A percentile compares a stretch with the other conserved stretches of the same genome.
Conservation (phyloP, 2,113 vertebrate genomes). For the Cyanistes caeruleus region DNA sequence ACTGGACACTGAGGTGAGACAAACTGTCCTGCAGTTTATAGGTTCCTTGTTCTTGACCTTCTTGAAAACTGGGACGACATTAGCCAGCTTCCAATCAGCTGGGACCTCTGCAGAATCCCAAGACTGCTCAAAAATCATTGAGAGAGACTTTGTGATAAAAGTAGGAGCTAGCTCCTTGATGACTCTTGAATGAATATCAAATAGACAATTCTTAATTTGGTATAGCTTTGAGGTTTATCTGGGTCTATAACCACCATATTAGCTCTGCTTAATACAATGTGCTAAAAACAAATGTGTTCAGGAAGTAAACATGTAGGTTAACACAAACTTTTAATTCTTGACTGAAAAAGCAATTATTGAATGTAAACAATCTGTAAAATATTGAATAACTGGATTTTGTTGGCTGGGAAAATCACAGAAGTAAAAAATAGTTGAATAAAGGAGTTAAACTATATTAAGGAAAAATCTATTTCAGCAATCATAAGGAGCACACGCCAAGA, state of each 20-base stretch:
- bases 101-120: not conserved
- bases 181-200: not conserved
- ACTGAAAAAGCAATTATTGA: not conserved
- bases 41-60: not conserved
- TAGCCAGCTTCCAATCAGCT: not conserved
- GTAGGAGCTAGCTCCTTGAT: not conserved
- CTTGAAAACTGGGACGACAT: not conserved
- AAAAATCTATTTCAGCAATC: not conserved
- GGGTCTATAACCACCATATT: not conserved
- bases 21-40: rapidly evolving
- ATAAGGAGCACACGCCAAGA: not conserved
- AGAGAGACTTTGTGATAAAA: not conserved
- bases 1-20: not conserved
- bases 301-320: not conserved
- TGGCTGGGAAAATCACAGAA: not conserved
- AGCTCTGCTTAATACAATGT: not conserved
- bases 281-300: not conserved
- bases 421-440: not conserved
- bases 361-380: not conserved
- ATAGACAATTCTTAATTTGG: not conserved
- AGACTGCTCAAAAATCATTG: not conserved
- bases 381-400: not conserved
- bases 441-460: not conserved
- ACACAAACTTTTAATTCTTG: not conserved
- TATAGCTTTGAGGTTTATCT: not conserved